Percentiles rank a stretch among this genome's conserved stretches.
These are phyloP conservation scores for Sarcophilus harrisii DNA, from an alignment of 2,797 vertebrate species.

Conservation along the genomic window DNA sequence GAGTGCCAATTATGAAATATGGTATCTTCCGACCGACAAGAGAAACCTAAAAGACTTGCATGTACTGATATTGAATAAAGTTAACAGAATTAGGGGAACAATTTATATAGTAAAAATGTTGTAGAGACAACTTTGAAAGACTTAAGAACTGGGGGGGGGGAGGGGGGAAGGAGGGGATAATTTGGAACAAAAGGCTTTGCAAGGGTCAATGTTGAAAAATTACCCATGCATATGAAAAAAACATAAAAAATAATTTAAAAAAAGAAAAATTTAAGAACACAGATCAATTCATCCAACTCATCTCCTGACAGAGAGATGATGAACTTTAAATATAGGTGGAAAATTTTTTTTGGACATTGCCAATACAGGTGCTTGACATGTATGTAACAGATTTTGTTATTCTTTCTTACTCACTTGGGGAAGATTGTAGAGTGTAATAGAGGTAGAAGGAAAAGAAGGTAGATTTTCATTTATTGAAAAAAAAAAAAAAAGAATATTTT, in stretches of 20 bases:
- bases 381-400: not conserved
- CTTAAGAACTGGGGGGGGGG: too few relatives aligned
- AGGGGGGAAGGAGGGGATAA: too few relatives aligned
- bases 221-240: too few relatives aligned
- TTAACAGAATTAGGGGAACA: not conserved
- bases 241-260: too few relatives aligned
- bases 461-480: not conserved
- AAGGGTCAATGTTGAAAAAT: too few relatives aligned
- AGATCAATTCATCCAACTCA: not conserved
- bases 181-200: too few relatives aligned
- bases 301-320: not conserved
- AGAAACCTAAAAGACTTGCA: not conserved
- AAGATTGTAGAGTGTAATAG: not conserved
- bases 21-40: not conserved
- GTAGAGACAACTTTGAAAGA: not conserved
- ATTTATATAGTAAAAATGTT: not conserved
- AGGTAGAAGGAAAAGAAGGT: not conserved
- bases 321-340: not conserved
- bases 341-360: not conserved
- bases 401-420: not conserved
- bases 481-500: not conserved
- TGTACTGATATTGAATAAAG: not conserved
- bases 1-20: not conserved
- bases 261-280: not conserved
- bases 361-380: not conserved